Base-by-base conservation (phyloP, 35 echinoderm and acorn worm genomes). In the Anneissia japonica region DNA sequence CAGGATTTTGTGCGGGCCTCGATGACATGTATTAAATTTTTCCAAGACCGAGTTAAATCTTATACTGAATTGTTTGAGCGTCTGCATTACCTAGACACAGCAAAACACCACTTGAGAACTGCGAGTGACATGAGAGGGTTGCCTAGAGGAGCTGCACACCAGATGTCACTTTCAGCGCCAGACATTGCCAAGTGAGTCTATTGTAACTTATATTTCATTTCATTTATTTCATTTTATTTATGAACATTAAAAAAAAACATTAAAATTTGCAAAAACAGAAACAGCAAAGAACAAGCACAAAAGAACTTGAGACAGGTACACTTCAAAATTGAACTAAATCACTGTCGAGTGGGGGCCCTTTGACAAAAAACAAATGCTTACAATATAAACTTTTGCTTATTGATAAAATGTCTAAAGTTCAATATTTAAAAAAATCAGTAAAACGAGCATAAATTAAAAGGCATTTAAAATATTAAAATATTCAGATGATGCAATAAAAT, bases 1-100 rank as follows among this genome's bases (percentile, higher is more conserved):
- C 74, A 97, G 94, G 94, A 97, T 88, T 97, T 90, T 88, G 91
- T 97, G 0, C 56, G 94, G 32, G 94, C 85, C 31, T 79, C 92
- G 33, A 94, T 90, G 88, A 94, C 85, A 6, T 94, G 92, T 72
- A 94, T 94, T 81, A 89, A 89, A 36, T 94, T 94, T 88, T 94
- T 90, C 88, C 92, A 94, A 84, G 64, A 72, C 35, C 79, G 88
- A 14, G 88, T 83, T 0, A 87, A 75, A 17, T 81, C 84, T 12
- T 94, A 94, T 32, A 76, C 84, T 6, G 92, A 90, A 55, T 85
- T 94, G 13, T 90, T 90, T 94, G 92, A 94, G 34, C 88, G 88
- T 56, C 88, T 94, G 4, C 88, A 94, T 31, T 77, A 94, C 75
- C 39, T 94, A 38, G 81, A 90, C 72, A 83, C 85, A 75, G 92